Evolutionary conservation across 2,113 vertebrate species (phyloP).

Genomic region (Pavo muticus): DNA sequence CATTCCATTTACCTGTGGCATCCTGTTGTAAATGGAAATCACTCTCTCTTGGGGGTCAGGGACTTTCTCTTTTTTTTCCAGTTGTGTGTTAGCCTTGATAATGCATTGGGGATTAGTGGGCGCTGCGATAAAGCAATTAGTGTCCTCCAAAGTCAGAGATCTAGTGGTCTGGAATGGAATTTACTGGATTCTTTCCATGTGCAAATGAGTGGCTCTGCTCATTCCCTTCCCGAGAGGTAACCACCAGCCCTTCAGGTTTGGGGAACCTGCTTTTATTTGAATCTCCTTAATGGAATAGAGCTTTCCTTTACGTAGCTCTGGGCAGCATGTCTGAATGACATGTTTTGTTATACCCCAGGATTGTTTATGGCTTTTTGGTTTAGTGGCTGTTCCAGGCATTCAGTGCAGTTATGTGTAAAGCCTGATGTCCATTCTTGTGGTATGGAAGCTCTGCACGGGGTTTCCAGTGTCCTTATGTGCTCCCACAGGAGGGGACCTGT

Average conservation of each 20-base stretch:
- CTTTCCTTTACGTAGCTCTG: not conserved
- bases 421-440: not conserved
- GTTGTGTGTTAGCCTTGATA: not conserved
- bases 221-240: not conserved
- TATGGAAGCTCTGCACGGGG: not conserved
- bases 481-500: not conserved
- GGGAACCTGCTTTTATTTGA: not conserved
- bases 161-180: not conserved
- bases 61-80: not conserved
- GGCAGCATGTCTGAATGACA: not conserved
- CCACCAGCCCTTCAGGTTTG: conserved; percentile 12
- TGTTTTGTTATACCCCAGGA: not conserved
- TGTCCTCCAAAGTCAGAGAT: not conserved
- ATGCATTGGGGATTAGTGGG: not conserved
- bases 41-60: not conserved
- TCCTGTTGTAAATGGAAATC: conserved; percentile 7
- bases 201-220: conserved; percentile 1
- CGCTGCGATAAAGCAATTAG: not conserved
- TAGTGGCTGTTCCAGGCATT: not conserved
- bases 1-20: not conserved
- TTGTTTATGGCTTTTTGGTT: not conserved
- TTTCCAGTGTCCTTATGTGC: not conserved
- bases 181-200: not conserved
- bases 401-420: not conserved
- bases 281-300: not conserved